A percentile compares a stretch with the other conserved stretches of the same genome.
These are phyloP conservation scores for Lamprologus lemairii DNA, from an alignment of 2,113 vertebrate genomes.

Conservation along the genomic window DNA sequence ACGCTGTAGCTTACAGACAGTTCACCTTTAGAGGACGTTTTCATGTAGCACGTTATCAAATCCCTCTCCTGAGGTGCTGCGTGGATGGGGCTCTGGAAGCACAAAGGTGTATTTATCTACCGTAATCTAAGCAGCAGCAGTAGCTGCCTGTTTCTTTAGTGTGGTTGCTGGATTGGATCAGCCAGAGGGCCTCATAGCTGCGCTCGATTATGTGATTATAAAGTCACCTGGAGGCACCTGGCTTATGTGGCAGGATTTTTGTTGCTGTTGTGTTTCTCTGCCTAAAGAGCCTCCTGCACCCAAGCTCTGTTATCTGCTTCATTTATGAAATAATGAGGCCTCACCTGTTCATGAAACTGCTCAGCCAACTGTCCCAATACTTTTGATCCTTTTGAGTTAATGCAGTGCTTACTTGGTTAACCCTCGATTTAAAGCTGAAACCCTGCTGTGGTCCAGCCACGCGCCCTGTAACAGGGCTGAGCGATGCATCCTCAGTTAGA, in stretches of 20 bases:
- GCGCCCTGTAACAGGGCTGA: neutral
- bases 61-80: neutral
- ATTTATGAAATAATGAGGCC: neutral
- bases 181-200: neutral
- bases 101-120: neutral
- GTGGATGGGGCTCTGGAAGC: neutral
- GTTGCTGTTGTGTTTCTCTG: neutral
- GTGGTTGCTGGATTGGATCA: neutral
- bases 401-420: neutral
- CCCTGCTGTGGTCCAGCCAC: neutral
- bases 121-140: neutral
- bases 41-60: neutral
- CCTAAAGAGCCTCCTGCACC: neutral
- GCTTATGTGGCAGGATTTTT: neutral
- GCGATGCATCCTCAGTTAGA: neutral
- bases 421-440: neutral
- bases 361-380: neutral
- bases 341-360: neutral
- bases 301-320: neutral
- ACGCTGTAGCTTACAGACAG: neutral
- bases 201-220: neutral
- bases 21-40: neutral
- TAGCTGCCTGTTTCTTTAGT: neutral
- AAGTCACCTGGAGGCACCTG: neutral
- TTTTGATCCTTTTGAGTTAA: neutral